Percentiles rank a stretch among this genome's conserved stretches.
Conservation (phyloP, 2,888 invertebrate species). For the Oscheius sp. region DNA sequence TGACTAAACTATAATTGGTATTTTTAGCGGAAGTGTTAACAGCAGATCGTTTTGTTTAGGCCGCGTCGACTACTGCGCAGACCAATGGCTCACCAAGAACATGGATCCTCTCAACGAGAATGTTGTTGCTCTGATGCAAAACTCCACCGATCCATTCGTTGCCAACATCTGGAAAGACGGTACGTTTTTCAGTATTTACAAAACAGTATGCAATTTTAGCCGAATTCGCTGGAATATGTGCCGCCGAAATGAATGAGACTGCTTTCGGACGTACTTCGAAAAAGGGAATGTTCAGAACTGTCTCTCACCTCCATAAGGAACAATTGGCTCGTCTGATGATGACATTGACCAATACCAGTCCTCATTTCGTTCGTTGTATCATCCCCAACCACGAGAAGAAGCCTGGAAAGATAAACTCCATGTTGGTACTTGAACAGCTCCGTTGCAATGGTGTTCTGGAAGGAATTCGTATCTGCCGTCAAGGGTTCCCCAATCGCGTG, state of each 20-base stretch:
- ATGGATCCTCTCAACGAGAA: slow-evolving; percentile 99
- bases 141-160: slow-evolving; percentile 93
- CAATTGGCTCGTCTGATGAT: slow-evolving; percentile 94
- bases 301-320: slow-evolving; percentile 89
- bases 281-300: slow-evolving; percentile 93
- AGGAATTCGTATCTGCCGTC: slow-evolving; percentile 98
- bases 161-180: slow-evolving; percentile 98
- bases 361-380: slow-evolving; percentile 99
- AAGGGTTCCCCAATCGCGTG: slow-evolving; percentile 99
- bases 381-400: slow-evolving; percentile 99
- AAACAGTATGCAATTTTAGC: slow-evolving; percentile 77
- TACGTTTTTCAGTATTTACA: slow-evolving; percentile 57
- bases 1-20: neutral
- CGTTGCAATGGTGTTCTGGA: slow-evolving; percentile 98
- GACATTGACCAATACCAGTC: slow-evolving; percentile 89
- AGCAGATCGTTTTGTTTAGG: slow-evolving; percentile 78
- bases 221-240: slow-evolving; percentile 97
- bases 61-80: slow-evolving; percentile 88
- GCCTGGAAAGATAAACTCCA: slow-evolving; percentile 96
- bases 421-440: slow-evolving; percentile 94
- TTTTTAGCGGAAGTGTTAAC: neutral
- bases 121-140: slow-evolving; percentile 92
- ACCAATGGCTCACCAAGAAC: slow-evolving; percentile 99
- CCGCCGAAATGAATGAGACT: slow-evolving; percentile 91
- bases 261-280: slow-evolving; percentile 88